Conservation (phyloP, 92 coral and sea anemone genomes). For the Muricea muricata region DNA sequence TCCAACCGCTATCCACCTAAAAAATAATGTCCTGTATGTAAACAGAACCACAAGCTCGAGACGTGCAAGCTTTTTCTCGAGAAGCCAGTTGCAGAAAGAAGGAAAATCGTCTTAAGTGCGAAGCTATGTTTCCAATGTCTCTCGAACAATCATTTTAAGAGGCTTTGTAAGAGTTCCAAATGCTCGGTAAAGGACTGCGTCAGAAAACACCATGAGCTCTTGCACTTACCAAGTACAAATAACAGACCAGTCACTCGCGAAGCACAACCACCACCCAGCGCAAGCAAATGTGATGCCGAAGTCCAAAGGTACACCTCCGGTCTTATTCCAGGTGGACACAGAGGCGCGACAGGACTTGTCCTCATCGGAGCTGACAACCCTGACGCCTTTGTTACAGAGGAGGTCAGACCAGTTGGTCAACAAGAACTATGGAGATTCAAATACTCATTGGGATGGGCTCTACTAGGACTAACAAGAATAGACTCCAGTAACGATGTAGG, state of each 20-base stretch:
- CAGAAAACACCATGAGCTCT: background rate
- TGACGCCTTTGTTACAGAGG: background rate
- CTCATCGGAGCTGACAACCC: slow-evolving; percentile 32
- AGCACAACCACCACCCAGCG: background rate
- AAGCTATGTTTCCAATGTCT: background rate
- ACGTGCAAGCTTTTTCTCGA: background rate
- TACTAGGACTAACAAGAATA: slow-evolving; percentile 6
- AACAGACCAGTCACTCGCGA: background rate
- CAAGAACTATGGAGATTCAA: slow-evolving; percentile 25
- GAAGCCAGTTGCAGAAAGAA: background rate
- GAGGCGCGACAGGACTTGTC: background rate
- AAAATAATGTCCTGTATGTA: background rate
- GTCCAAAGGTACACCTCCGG: background rate
- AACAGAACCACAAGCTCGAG: background rate
- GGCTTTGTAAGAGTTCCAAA: background rate
- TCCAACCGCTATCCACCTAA: background rate
- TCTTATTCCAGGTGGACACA: slow-evolving; percentile 1
- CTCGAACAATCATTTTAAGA: background rate
- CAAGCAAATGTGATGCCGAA: background rate
- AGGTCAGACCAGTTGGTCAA: background rate
- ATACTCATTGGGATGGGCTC: slow-evolving; percentile 22
- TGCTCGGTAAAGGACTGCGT: background rate
- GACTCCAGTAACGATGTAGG: background rate
- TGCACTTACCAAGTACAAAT: background rate
- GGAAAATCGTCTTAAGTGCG: background rate